phyloP scores from a whole-genome alignment of 2,797 vertebrate genomes.

The Coregonus suidteri region DNA sequence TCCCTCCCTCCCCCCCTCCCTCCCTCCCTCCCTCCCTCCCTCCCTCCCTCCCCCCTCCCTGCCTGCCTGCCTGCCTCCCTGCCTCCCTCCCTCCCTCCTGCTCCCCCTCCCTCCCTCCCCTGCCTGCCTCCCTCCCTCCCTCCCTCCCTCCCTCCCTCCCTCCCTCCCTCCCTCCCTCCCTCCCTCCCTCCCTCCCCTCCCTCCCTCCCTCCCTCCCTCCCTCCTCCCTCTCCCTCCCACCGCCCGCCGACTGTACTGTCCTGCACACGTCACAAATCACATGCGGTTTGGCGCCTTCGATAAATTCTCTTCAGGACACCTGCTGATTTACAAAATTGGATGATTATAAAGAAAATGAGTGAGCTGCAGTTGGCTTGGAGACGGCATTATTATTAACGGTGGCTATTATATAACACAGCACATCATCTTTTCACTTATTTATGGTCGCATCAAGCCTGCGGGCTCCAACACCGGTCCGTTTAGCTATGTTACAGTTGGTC shows the following conservation, averaged over 20 bases:
- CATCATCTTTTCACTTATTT: constrained; percentile 47
- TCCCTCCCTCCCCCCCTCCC: too few relatives aligned
- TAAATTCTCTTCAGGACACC: constrained; percentile 44
- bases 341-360: constrained; percentile 54
- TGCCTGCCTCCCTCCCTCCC: too few relatives aligned
- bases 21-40: background rate
- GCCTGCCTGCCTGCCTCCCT: too few relatives aligned
- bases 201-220: too few relatives aligned
- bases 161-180: too few relatives aligned
- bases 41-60: too few relatives aligned
- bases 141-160: too few relatives aligned
- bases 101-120: too few relatives aligned
- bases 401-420: constrained; percentile 55
- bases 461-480: constrained; percentile 30
- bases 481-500: background rate
- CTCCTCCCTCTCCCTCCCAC: background rate
- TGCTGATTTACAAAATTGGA: constrained; percentile 55
- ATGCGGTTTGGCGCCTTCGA: constrained; percentile 26
- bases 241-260: background rate
- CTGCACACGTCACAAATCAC: constrained; percentile 40
- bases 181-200: background rate
- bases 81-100: too few relatives aligned
- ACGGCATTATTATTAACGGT: constrained; percentile 51
- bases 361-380: constrained; percentile 45
- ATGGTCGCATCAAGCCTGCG: constrained; percentile 38